Percentiles rank a stretch among this genome's conserved stretches.
These are phyloP conservation scores for Callipepla squamata DNA, from an alignment of 2,113 vertebrate species.

Conservation along the genomic window DNA sequence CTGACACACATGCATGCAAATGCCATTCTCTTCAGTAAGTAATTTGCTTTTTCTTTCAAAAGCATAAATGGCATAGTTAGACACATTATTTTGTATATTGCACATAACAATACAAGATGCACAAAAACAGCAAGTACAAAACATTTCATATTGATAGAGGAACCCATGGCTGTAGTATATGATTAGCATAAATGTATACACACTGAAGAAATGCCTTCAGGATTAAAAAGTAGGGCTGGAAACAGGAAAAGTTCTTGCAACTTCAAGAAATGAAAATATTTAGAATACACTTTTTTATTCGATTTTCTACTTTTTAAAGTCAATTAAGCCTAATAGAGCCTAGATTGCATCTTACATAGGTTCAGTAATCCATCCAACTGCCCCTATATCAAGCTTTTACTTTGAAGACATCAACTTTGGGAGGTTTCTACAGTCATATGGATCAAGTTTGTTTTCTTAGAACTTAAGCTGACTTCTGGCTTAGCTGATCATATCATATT, in stretches of 20 bases:
- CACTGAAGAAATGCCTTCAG: constrained; percentile 85
- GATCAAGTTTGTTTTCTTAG: background rate
- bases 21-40: constrained; percentile 90
- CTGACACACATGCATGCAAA: constrained; percentile 91
- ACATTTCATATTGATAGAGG: constrained; percentile 91
- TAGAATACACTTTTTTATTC: constrained; percentile 46
- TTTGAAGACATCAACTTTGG: background rate
- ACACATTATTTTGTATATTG: constrained; percentile 92
- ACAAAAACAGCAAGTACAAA: constrained; percentile 90
- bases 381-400: background rate
- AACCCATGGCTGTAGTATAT: constrained; percentile 85
- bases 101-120: constrained; percentile 89
- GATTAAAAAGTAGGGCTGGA: constrained; percentile 83
- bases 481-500: background rate
- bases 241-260: constrained; percentile 79
- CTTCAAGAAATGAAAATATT: constrained; percentile 77
- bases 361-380: background rate
- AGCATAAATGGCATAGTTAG: constrained; percentile 90
- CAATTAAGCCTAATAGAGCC: background rate
- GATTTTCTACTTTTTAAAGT: constrained; percentile 36
- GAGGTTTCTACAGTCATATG: background rate
- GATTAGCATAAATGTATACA: constrained; percentile 91
- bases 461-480: background rate
- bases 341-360: background rate
- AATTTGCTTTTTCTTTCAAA: constrained; percentile 91